These are phyloP conservation scores for Drosophila dunni DNA, from an alignment of 1,140 invertebrate genomes.

Conservation along the genomic window DNA sequence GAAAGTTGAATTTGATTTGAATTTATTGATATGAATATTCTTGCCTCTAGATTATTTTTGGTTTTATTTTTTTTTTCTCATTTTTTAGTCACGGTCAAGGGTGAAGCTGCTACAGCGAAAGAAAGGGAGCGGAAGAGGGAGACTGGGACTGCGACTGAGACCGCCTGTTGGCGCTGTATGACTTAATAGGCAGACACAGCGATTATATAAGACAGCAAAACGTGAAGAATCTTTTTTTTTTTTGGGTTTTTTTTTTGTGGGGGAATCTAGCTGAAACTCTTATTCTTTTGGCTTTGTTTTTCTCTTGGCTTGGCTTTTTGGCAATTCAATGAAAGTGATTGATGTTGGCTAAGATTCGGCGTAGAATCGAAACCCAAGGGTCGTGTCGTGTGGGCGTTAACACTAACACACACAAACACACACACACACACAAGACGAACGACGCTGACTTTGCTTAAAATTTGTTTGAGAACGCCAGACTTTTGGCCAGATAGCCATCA, in stretches of 20 bases:
- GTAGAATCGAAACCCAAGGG: slow-evolving; percentile 50
- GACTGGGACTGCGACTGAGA: slow-evolving; percentile 3
- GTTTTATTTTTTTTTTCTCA: not conserved
- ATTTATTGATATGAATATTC: slow-evolving; percentile 37
- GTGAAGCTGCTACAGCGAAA: slow-evolving; percentile 9
- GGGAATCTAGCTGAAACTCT: slow-evolving; percentile 23
- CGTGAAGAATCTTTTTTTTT: slow-evolving; percentile 11
- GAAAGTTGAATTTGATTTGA: slow-evolving; percentile 42
- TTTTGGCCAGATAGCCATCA: slow-evolving; percentile 43
- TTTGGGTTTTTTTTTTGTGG: not conserved
- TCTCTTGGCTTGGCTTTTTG: slow-evolving; percentile 47
- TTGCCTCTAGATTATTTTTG: not conserved
- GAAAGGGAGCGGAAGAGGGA: no score
- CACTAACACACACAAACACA: slow-evolving; percentile 5
- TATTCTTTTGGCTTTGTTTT: slow-evolving; percentile 22
- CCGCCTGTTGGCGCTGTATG: slow-evolving; percentile 43
- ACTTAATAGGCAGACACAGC: slow-evolving; percentile 70
- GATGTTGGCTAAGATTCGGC: slow-evolving; percentile 66
- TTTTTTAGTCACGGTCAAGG: slow-evolving; percentile 42
- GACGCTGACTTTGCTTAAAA: slow-evolving; percentile 10
- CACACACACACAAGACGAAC: not conserved
- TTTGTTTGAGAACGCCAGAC: slow-evolving; percentile 17
- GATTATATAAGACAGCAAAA: slow-evolving; percentile 63
- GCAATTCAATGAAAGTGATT: slow-evolving; percentile 83
- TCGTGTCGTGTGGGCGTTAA: slow-evolving; percentile 41